Base-by-base conservation (phyloP, 2,888 invertebrate genomes). In the Zygothrica quintamaculata region DNA sequence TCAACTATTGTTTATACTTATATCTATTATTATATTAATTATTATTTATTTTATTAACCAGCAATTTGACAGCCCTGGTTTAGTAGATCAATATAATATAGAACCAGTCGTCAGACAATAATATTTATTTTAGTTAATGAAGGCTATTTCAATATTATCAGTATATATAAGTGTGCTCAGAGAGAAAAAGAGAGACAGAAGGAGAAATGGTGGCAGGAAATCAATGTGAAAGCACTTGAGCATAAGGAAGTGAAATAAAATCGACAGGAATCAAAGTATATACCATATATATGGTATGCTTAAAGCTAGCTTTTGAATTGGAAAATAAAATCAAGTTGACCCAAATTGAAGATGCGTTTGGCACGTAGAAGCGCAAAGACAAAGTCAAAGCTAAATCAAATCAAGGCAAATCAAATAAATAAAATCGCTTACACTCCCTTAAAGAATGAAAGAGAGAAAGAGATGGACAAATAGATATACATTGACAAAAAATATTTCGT, bases 341-440 rank as follows among this genome's bases (percentile, higher is more conserved):
- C 71, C 50, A 73, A n/a, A 77, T 84, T 73, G 55, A 33, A 34
- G 62, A 57, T 65, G 65, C 66, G 53, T 67, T 80, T 81, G 60
- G 59, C 78, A 84, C 77, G 69, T 76, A 57, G 52, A 40, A 33
- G 37, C 29, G 29, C 52, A 15, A 51, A 58, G 51, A 39, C 59
- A 55, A 59, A 73, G 66, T 57, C 61, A 48, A 48, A 48, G 60
- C 46, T 29, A 50, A 78, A 73, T 62, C 70, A 64, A 66, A 76
- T 79, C 67, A 58, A n/a, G n/a, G n/a, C n/a, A n/a, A 72, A 72
- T 72, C 70, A 73, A 61, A 57, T 51, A 65, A 74, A 77, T 84
- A 73, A 70, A 68, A 67, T 64, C 76, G 73, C 46, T 68, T 58
- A 56, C 67, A 43, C 40, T 52, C 56, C 48, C 53, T 39, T n/a